Base-by-base conservation (phyloP, 1,140 invertebrate genomes). In the Drosophila busckii region DNA sequence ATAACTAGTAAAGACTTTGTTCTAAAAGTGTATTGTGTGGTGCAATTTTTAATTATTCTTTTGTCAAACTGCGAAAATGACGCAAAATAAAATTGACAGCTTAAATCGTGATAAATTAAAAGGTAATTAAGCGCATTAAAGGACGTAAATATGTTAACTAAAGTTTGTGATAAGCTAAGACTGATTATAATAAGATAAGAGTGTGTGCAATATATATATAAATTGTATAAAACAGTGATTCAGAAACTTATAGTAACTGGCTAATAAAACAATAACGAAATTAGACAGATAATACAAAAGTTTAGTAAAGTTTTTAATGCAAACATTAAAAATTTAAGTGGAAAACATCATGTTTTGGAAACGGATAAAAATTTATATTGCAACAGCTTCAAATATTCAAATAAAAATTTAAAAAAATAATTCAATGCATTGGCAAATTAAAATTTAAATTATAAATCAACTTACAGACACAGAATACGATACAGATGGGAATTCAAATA, bases 401-500 rank as follows among this genome's bases (percentile, higher is more conserved):
- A 22, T 10, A 12, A 22, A 23, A 20, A 8, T 12, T 0, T 7
- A 19, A 12, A 28, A 31, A 34, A 59, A 46, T 25, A 45, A 48
- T 28, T 5, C 0, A 29, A 4, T 34, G 2, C 7, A 42, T 12
- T 19, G 23, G 12, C 5, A 7, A 4, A 17, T 12, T 13, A 3
- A 10, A 6, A 41, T 37, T 17, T 5, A 15, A 8, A 7, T 15
- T 23, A 20, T 13, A 23, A 49, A 38, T n/a, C 7, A 31, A n/a
- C 25, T 40, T 26, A 19, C 32, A 32, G 65, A 62, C 4, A 29
- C 8, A 2, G 55, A 58, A 10, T 15, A 26, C 1, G 58, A 55
- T 12, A 25, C 17, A 6, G 68, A 63, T 67, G 67, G 50, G 0
- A 49, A 54, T 26, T 71, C 66, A 2, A 61, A 71, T 31, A 70